Percentiles rank a stretch among this genome's conserved stretches.
phyloP scores from a whole-genome alignment of 2,888 invertebrate species.

The Busseola fusca region DNA sequence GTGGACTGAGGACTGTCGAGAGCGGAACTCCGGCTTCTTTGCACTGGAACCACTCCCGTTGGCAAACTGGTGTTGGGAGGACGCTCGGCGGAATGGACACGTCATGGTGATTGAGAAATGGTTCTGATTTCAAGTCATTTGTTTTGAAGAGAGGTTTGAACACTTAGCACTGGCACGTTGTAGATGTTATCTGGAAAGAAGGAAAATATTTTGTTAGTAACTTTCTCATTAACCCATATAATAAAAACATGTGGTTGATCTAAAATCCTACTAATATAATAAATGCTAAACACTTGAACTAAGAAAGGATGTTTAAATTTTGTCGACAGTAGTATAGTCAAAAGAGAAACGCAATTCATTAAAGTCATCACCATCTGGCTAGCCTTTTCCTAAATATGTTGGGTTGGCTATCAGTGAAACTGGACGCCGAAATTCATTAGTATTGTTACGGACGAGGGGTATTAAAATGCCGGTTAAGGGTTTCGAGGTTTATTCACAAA shows the following conservation, averaged over 20 bases:
- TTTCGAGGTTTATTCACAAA: no score
- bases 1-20: slow-evolving; percentile 91
- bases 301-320: no score
- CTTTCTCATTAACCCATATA: background rate
- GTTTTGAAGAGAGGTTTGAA: slow-evolving; percentile 26
- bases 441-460: no score
- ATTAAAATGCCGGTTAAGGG: no score
- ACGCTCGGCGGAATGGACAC: slow-evolving; percentile 89
- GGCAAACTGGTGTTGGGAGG: slow-evolving; percentile 88
- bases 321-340: no score
- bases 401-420: no score
- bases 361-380: no score
- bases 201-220: slow-evolving; percentile 1
- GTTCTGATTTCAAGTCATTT: slow-evolving; percentile 55
- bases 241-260: background rate
- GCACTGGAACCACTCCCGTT: slow-evolving; percentile 81
- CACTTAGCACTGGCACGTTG: slow-evolving; percentile 39
- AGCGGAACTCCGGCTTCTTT: slow-evolving; percentile 85
- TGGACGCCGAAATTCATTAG: no score
- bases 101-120: slow-evolving; percentile 74
- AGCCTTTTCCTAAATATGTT: no score
- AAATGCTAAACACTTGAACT: no score
- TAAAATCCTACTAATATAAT: no score
- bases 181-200: slow-evolving; percentile 48
- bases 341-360: no score